Percentiles rank a stretch among this genome's conserved stretches.
Conservation (phyloP, 92 coral and sea anemone genomes). For the Metridium senile region DNA sequence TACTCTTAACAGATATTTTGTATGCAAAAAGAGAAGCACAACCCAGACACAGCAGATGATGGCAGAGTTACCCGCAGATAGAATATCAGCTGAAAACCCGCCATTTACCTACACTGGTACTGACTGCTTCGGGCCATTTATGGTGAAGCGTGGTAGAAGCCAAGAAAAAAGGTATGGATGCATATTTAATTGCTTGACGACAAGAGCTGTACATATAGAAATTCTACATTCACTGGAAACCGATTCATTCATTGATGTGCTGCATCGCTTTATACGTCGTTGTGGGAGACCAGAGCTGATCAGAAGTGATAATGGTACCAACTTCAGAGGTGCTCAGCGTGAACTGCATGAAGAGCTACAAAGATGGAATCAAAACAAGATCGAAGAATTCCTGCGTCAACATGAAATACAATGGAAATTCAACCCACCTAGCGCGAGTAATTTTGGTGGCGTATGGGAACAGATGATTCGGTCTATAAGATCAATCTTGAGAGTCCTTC, state of each 20-base stretch:
- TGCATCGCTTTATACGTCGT: constrained; percentile 8
- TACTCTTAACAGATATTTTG: background rate
- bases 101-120: constrained; percentile 12
- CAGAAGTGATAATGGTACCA: constrained; percentile 23
- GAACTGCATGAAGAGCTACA: background rate
- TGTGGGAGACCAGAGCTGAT: background rate
- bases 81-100: background rate
- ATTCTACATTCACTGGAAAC: background rate
- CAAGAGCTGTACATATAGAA: constrained; percentile 7
- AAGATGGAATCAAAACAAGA: constrained; percentile 11
- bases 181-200: background rate
- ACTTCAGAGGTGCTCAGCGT: background rate
- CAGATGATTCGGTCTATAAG: constrained; percentile 21
- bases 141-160: constrained; percentile 2
- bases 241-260: constrained; percentile 1
- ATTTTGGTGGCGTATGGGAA: constrained; percentile 42
- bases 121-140: constrained; percentile 1
- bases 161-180: constrained; percentile 6
- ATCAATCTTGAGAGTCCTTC: constrained; percentile 8
- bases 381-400: constrained; percentile 17
- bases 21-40: background rate
- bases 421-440: constrained; percentile 35
- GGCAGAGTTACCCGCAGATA: background rate
- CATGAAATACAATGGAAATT: constrained; percentile 30
- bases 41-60: background rate